Percentiles rank a stretch among this genome's conserved stretches.
phyloP scores from a whole-genome alignment of 2,888 invertebrate genomes.

The Platycheirus albimanus region DNA sequence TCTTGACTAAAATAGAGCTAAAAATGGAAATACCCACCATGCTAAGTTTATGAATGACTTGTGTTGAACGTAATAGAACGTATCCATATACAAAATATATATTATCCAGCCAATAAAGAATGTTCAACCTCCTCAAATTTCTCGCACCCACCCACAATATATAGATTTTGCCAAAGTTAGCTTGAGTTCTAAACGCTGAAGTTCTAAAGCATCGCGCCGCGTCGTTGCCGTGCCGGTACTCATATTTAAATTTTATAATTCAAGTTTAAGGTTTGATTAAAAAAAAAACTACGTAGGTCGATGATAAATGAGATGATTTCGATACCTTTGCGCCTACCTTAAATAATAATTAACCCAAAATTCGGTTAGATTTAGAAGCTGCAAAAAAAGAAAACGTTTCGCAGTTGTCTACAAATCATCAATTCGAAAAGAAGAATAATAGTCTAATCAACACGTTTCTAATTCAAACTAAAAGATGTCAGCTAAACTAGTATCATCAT shows the following conservation, averaged over 20 bases:
- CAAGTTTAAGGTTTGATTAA: conserved; percentile 24
- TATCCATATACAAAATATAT: too few relatives aligned
- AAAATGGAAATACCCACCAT: too few relatives aligned
- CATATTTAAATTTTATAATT: conserved; percentile 2
- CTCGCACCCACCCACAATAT: neutral
- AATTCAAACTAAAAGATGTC: conserved; percentile 46
- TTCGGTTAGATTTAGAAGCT: neutral
- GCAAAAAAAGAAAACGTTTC: conserved; percentile 15
- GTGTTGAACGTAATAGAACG: too few relatives aligned
- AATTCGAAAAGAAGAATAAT: conserved; percentile 1
- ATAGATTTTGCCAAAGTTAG: neutral
- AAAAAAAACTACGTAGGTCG: conserved; percentile 42
- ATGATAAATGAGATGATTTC: conserved; percentile 64
- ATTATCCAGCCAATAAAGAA: conserved; percentile 15
- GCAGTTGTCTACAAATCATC: conserved; percentile 4
- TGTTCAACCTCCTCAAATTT: conserved; percentile 8
- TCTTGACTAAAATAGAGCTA: too few relatives aligned
- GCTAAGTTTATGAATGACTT: too few relatives aligned
- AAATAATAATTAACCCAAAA: neutral
- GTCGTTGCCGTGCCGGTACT: neutral
- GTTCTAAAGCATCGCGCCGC: too few relatives aligned
- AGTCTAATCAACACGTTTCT: conserved; percentile 3
- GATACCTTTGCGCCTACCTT: conserved; percentile 7
- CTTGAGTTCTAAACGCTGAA: neutral
- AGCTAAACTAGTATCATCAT: conserved; percentile 80